Conservation (phyloP, 1,140 invertebrate genomes). For the Caenorhabditis briggsae region DNA sequence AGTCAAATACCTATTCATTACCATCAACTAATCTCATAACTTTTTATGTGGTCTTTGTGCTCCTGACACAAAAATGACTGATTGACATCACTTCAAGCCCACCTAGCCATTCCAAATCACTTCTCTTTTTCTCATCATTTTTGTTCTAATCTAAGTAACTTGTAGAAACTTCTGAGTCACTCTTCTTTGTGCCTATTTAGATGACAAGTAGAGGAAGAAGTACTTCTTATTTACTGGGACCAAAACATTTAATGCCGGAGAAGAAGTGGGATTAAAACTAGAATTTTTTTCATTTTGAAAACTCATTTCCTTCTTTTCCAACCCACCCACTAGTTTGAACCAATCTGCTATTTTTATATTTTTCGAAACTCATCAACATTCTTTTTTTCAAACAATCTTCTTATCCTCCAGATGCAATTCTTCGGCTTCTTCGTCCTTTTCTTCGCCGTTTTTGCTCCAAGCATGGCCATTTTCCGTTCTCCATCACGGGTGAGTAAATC, state of each 20-base stretch:
- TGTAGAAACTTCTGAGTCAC: no score
- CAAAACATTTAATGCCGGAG: neutral
- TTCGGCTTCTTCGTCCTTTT: constrained; percentile 9
- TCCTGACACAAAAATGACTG: neutral
- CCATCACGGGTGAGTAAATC: constrained; percentile 13
- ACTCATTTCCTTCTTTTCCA: constrained; percentile 3
- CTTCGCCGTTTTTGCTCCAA: constrained; percentile 25
- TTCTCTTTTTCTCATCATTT: neutral
- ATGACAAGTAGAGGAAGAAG: neutral
- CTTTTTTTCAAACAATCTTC: neutral
- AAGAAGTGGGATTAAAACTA: neutral
- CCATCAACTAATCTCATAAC: neutral
- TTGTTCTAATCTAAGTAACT: neutral
- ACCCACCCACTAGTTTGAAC: neutral
- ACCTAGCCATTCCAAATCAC: neutral
- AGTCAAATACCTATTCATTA: neutral
- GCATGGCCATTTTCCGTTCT: constrained; percentile 34
- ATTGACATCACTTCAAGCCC: neutral
- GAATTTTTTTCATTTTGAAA: constrained; percentile 27
- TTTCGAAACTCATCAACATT: neutral
- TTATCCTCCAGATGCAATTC: constrained; percentile 23
- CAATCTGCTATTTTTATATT: neutral
- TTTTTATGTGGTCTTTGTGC: neutral
- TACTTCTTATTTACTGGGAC: neutral
- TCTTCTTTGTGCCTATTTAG: no score